phyloP scores from a whole-genome alignment of 2,888 invertebrate species.

The Antitype chi region DNA sequence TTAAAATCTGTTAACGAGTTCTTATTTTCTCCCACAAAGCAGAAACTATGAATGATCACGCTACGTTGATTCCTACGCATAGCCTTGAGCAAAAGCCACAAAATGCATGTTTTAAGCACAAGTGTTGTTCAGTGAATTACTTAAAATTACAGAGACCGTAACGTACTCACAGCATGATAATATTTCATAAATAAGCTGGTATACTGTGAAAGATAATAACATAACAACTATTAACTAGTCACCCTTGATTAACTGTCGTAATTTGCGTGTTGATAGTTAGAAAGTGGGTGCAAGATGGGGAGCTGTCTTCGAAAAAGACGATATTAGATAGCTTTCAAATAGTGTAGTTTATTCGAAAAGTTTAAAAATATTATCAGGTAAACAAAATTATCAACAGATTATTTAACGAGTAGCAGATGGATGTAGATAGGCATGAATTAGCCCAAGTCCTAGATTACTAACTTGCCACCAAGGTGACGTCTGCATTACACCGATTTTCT shows the following conservation, averaged over 20 bases:
- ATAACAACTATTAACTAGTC: background rate
- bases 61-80: constrained; percentile 14
- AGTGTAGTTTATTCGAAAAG: background rate
- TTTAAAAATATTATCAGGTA: background rate
- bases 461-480: background rate
- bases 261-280: constrained; percentile 10
- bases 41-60: background rate
- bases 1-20: background rate
- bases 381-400: background rate
- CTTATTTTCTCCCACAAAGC: background rate
- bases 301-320: background rate
- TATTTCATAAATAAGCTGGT: constrained; percentile 20
- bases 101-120: constrained; percentile 25
- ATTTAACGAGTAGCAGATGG: background rate
- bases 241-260: constrained; percentile 16
- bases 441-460: background rate
- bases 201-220: constrained; percentile 24
- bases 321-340: background rate
- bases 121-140: constrained; percentile 19
- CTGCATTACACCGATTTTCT: background rate
- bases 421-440: background rate
- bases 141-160: constrained; percentile 23
- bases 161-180: background rate
- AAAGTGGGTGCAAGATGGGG: background rate
- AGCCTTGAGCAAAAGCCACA: constrained; percentile 5